These are phyloP conservation scores for Lycia hirtaria DNA, from an alignment of 2,888 invertebrate species.

Conservation along the genomic window DNA sequence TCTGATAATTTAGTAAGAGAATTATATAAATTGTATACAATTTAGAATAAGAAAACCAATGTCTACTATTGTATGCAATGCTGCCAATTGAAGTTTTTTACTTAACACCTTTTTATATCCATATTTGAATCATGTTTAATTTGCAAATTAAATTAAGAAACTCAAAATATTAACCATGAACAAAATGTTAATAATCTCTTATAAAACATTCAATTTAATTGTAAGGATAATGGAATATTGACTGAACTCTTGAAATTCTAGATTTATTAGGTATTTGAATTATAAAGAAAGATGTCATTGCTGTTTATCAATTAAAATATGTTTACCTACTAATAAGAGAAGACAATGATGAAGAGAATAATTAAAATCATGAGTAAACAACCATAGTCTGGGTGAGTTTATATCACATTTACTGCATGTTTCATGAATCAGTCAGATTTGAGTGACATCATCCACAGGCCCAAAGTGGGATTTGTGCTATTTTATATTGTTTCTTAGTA, in stretches of 20 bases:
- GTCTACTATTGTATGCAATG: no score
- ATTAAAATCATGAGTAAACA: not conserved
- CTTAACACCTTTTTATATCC: no score
- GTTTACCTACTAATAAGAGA: not conserved
- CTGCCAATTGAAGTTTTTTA: no score
- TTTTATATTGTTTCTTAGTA: constrained; percentile 11
- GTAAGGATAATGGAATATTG: not conserved
- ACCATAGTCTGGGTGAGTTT: not conserved
- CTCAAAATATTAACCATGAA: no score
- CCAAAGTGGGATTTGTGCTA: constrained; percentile 36
- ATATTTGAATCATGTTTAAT: no score
- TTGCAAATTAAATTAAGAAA: no score
- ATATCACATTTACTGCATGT: constrained; percentile 12
- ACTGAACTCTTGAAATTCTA: not conserved
- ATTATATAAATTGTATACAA: no score
- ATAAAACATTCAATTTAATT: not conserved
- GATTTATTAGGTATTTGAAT: not conserved
- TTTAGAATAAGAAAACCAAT: no score
- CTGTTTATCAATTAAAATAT: not conserved
- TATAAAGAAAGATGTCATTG: not conserved
- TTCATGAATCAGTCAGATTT: constrained; percentile 50
- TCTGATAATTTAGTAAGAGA: no score
- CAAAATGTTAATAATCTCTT: no score
- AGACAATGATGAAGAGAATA: not conserved
- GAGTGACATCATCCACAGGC: constrained; percentile 54